These are phyloP conservation scores for Empis stercorea DNA, from an alignment of 2,888 invertebrate genomes.

Conservation along the genomic window DNA sequence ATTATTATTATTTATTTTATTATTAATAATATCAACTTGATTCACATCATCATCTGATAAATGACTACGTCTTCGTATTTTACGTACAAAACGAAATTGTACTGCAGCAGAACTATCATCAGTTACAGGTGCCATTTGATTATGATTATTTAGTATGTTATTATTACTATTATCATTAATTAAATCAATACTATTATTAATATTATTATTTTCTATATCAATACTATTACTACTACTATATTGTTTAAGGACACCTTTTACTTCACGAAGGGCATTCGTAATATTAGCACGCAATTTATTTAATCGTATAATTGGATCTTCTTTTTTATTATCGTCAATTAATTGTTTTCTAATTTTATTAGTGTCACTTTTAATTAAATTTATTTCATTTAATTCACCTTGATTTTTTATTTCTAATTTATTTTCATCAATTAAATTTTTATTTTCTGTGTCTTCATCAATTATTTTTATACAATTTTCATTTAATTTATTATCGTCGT, in stretches of 20 bases:
- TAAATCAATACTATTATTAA: slow-evolving; percentile 22
- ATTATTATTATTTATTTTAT: not conserved
- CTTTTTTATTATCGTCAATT: slow-evolving; percentile 20
- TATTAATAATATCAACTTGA: not conserved
- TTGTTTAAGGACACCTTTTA: slow-evolving; percentile 31
- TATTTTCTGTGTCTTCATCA: not conserved
- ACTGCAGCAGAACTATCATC: slow-evolving; percentile 19
- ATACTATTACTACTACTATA: slow-evolving; percentile 28
- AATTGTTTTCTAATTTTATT: not conserved
- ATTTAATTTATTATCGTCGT: no score
- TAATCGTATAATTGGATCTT: slow-evolving; percentile 28
- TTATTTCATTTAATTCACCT: not conserved
- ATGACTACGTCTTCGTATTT: slow-evolving; percentile 26
- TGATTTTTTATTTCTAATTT: not conserved
- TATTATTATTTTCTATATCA: slow-evolving; percentile 22
- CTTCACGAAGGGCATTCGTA: slow-evolving; percentile 30
- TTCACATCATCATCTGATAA: slow-evolving; percentile 24
- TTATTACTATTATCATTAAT: no score
- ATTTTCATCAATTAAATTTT: not conserved
- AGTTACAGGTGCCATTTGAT: slow-evolving; percentile 3
- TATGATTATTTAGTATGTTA: not conserved
- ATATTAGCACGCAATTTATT: slow-evolving; percentile 31
- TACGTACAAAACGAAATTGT: slow-evolving; percentile 29
- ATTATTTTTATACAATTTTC: not conserved
- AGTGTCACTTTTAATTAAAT: not conserved